Conservation (phyloP, 2,797 vertebrate species). For the Alcedo atthis region DNA sequence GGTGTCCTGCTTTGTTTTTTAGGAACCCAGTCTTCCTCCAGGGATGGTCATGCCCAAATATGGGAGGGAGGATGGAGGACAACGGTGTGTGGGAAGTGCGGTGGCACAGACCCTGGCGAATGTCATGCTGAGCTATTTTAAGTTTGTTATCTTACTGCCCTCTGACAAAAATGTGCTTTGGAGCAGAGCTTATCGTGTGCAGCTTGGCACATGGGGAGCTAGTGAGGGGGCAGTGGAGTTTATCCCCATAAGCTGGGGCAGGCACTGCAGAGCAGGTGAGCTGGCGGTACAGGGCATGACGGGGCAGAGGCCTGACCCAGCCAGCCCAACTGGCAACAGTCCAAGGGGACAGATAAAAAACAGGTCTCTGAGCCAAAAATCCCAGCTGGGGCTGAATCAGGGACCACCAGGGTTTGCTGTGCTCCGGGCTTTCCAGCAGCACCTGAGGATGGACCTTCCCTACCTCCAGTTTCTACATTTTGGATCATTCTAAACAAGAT, state of each 20-base stretch:
- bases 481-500: not conserved
- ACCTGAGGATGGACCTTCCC: not conserved
- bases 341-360: not conserved
- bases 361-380: not conserved
- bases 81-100: not conserved
- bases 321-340: accelerated
- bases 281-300: accelerated
- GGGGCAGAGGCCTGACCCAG: accelerated
- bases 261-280: not conserved
- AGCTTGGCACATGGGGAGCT: accelerated
- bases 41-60: not conserved
- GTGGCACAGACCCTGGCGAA: not conserved
- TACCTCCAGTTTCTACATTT: not conserved
- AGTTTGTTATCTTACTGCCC: conserved; percentile 29
- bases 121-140: conserved; percentile 33
- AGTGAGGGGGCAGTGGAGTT: accelerated
- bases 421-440: not conserved
- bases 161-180: conserved; percentile 47
- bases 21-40: not conserved
- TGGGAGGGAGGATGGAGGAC: accelerated
- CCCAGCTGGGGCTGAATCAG: not conserved
- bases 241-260: not conserved
- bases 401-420: not conserved
- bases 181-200: not conserved
- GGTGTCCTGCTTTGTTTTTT: not conserved